These are phyloP conservation scores for Chelon labrosus DNA, from an alignment of 2,797 vertebrate genomes.

Conservation along the genomic window DNA sequence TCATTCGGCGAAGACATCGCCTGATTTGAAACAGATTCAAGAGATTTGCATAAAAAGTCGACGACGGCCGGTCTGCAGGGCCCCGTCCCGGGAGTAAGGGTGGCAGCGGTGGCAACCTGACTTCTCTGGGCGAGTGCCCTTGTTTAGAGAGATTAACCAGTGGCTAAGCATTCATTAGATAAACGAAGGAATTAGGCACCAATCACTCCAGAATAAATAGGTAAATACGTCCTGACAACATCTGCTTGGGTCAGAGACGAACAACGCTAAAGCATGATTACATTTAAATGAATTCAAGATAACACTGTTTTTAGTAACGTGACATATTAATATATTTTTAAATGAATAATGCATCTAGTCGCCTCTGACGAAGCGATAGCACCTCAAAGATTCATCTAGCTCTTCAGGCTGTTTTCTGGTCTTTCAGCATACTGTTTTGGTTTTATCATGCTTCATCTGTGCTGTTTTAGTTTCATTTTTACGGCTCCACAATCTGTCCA, in stretches of 20 bases:
- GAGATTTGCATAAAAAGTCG: not conserved
- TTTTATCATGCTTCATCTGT: not conserved
- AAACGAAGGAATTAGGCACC: conserved; percentile 56
- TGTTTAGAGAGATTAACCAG: conserved; percentile 54
- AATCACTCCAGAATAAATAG: conserved; percentile 49
- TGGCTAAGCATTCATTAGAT: conserved; percentile 52
- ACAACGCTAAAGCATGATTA: conserved; percentile 6
- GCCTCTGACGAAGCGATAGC: too few species aligned
- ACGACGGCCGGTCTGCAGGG: conserved; percentile 1
- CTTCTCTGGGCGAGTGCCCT: conserved; percentile 10
- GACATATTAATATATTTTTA: too few species aligned
- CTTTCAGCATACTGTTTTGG: not conserved
- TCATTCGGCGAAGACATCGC: not conserved
- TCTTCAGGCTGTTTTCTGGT: not conserved
- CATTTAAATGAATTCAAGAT: not conserved
- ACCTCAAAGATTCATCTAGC: not conserved
- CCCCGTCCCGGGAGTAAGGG: not conserved
- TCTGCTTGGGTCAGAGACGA: conserved; percentile 36
- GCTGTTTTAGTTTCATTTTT: not conserved
- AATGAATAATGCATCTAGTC: too few species aligned
- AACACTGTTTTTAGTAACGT: too few species aligned
- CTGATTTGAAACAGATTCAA: not conserved
- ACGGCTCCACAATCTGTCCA: too few species aligned
- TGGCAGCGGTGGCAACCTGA: conserved; percentile 10
- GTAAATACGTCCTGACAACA: conserved; percentile 53